These are phyloP conservation scores for Acrocephalus arundinaceus DNA, from an alignment of 2,113 vertebrate genomes.

Conservation along the genomic window DNA sequence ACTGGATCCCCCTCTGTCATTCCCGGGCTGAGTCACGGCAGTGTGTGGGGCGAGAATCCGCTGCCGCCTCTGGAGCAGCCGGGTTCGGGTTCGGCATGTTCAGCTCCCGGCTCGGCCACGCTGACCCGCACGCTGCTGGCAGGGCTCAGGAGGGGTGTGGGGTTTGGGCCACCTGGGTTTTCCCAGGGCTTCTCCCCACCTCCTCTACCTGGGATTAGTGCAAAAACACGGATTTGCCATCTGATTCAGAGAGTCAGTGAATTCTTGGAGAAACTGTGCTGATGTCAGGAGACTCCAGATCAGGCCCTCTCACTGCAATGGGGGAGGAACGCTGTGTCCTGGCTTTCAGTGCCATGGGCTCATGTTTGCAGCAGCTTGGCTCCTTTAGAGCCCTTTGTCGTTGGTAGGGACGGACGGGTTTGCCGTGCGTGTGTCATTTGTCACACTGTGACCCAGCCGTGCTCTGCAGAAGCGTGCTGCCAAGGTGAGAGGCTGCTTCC, in stretches of 20 bases:
- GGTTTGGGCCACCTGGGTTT: not conserved
- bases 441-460: not conserved
- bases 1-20: not conserved
- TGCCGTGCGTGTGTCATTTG: accelerated
- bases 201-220: not conserved
- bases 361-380: accelerated
- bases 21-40: not conserved
- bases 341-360: not conserved
- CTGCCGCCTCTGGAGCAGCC: accelerated
- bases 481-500: not conserved
- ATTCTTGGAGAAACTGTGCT: not conserved
- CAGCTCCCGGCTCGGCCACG: accelerated
- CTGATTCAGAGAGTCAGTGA: not conserved
- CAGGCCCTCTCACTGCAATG: accelerated
- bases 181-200: not conserved
- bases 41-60: accelerated
- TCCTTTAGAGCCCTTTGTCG: not conserved
- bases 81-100: accelerated
- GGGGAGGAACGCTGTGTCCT: accelerated
- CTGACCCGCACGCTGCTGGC: accelerated
- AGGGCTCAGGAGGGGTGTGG: accelerated
- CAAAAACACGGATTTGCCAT: not conserved
- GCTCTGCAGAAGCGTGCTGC: not conserved
- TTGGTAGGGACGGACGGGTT: not conserved
- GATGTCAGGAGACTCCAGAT: not conserved